Evolutionary conservation across 1,140 invertebrate species (phyloP).

Genomic region (Sarcophaga peregrina): DNA sequence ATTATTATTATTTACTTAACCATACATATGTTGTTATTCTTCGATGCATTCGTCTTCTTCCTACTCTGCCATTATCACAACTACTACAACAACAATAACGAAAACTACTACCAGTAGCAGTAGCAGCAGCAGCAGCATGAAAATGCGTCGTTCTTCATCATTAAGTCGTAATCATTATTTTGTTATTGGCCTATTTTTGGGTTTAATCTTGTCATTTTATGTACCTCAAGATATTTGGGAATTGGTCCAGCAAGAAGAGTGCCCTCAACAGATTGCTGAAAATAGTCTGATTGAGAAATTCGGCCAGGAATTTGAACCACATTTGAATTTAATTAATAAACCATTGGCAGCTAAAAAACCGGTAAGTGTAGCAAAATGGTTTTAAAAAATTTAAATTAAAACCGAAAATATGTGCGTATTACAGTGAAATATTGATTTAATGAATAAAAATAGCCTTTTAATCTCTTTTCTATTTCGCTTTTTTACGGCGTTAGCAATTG

Average conservation of each 20-base stretch:
- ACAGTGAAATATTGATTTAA: too few species aligned
- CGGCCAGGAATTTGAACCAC: constrained; percentile 65
- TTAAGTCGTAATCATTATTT: constrained; percentile 64
- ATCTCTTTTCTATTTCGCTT: too few species aligned
- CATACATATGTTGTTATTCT: background rate
- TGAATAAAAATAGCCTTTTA: too few species aligned
- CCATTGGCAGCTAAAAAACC: constrained; percentile 65
- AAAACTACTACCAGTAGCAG: background rate
- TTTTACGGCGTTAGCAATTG: too few species aligned
- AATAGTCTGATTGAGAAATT: constrained; percentile 60
- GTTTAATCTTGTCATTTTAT: constrained; percentile 59
- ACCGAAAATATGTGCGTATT: too few species aligned
- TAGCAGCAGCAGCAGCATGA: background rate
- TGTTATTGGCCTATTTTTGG: constrained; percentile 60
- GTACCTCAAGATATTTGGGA: constrained; percentile 61
- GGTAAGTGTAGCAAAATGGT: constrained; percentile 49
- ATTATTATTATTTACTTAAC: too few species aligned
- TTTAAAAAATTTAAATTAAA: too few species aligned
- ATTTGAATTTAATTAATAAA: constrained; percentile 65
- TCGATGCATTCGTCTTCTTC: background rate
- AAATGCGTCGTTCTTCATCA: constrained; percentile 61
- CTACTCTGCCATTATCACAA: background rate
- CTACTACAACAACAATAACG: background rate
- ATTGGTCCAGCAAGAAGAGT: constrained; percentile 62
- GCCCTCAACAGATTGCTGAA: constrained; percentile 59